Percentiles rank a stretch among this genome's conserved stretches.
These are phyloP conservation scores for Phortica variegata DNA, from an alignment of 1,140 invertebrate species.

Conservation along the genomic window DNA sequence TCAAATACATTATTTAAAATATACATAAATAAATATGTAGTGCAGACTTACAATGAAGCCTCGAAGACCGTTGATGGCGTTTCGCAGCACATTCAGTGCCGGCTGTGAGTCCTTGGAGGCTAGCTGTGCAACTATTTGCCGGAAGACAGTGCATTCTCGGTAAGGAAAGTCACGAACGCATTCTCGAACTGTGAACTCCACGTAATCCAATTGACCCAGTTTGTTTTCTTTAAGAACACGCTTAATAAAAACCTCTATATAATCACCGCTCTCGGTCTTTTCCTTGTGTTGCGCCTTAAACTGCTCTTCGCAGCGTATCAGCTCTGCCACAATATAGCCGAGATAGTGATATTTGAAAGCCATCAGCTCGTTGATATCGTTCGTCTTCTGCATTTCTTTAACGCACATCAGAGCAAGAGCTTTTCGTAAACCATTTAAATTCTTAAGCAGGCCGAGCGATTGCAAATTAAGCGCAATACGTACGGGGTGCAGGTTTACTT, in stretches of 20 bases:
- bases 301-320: constrained; percentile 67
- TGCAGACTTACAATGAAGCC: constrained; percentile 61
- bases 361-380: constrained; percentile 88
- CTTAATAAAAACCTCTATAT: constrained; percentile 71
- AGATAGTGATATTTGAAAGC: constrained; percentile 91
- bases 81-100: constrained; percentile 74
- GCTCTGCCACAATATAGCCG: constrained; percentile 71
- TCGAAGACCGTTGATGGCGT: constrained; percentile 86
- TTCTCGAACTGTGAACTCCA: constrained; percentile 82
- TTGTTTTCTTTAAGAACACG: constrained; percentile 76
- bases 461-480: constrained; percentile 79
- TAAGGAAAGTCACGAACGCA: constrained; percentile 85
- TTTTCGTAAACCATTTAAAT: constrained; percentile 75
- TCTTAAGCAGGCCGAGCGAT: constrained; percentile 65
- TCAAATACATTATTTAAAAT: not conserved
- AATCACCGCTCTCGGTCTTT: constrained; percentile 58
- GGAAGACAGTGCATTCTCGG: constrained; percentile 81
- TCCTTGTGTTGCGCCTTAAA: constrained; percentile 60
- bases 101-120: constrained; percentile 69
- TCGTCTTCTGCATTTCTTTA: constrained; percentile 80
- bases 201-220: constrained; percentile 74
- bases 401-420: constrained; percentile 83
- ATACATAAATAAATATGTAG: not conserved
- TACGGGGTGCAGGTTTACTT: constrained; percentile 86
- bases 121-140: constrained; percentile 76